Base-by-base conservation (phyloP, 1,140 invertebrate species). In the Drosophila bocki region DNA sequence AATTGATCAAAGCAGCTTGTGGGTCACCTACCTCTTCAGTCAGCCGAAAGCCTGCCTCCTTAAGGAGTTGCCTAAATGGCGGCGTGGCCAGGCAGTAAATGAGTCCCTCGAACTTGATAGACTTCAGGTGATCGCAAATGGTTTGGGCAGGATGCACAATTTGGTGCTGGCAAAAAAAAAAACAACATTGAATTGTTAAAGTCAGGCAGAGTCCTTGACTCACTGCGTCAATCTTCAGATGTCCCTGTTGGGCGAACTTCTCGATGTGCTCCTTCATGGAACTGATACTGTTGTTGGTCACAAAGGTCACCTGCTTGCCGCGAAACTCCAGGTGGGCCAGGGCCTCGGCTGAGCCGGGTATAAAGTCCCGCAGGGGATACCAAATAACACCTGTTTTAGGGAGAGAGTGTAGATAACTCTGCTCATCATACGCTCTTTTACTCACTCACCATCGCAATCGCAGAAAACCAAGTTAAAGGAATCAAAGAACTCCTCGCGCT, bases 281-380 rank as follows among this genome's bases (percentile, higher is more conserved):
- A 35, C 93, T 64, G 19, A 94, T 87, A 68, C 93, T 94, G 84
- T 97, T 97, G 82, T 97, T 97, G 7, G 96, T 96, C 7, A 97
- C 94, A 69, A 95, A 95, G 61, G 95, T 94, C 0, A 97, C 92
- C 64, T 94, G 94, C 88, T 97, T 97, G 3, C 95, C 95, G 37
- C 95, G 78, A 1, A 93, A 77, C 74, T 94, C 92, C 51, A 97
- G 93, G 39, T 93, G 87, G 37, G 91, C 90, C 42, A 96, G 86
- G 41, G 94, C 94, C 13, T 94, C 91, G 0, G 94, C 91, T 1
- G 94, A 93, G 1, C 95, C 94, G 26, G 94, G 91, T 8, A 96
- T 93, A 1, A 94, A 92, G 64, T 63, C 93, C 65, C 71, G 0
- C 77, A 82, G 13, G 61, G 77, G 82, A 57, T 78, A 80, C 95